Evolutionary conservation across 2,888 invertebrate genomes (phyloP), one percentile per base, ranked within the genome.

Genomic region (Polyploca ridens): DNA sequence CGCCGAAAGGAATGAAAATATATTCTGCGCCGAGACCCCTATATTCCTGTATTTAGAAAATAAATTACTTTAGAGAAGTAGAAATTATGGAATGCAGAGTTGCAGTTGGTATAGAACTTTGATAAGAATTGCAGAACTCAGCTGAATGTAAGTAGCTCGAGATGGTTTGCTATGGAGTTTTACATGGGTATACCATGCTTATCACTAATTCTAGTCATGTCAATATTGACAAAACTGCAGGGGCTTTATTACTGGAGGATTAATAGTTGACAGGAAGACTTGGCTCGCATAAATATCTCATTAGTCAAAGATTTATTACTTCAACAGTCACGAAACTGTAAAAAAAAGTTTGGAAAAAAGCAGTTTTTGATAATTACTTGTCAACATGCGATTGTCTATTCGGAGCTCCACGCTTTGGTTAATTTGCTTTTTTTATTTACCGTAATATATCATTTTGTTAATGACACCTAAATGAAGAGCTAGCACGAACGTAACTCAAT

Each of bases 301-400:
- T 94, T 93, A 94, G 85, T 68, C 68, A 72, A 88, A 92, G 93
- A 94, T 94, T 94, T 93, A 94, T 92, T 84, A 85, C 87, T 84
- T 80, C 80, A 88, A 82, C 86, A 90, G 92, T 93, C 94, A 93
- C 93, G 94, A 86, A 85, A 90, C 81, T 86, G 81, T 84, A 90
- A 46, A 46, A 90, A 90, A 92, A 92, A 88, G 77, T 90, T 90
- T 79, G 75, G 81, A 89, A 87, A 84, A 84, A 85, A 88, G 88
- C 81, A 85, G 76, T 83, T 90, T 54, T 87, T 90, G 88, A 93
- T 94, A 94, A 94, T 94, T 94, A 94, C 90, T 93, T 91, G 87
- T 83, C 90, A 90, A 86, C 94, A 94, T 94, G 94, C 94, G 91
- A 94, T 90, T 92, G 91, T 93, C 92, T 93, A 90, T 92, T 90